Evolutionary conservation across 37 sponge, comb jelly and placozoan species (phyloP).

Genomic region (Chondrilla cf. caribensis): DNA sequence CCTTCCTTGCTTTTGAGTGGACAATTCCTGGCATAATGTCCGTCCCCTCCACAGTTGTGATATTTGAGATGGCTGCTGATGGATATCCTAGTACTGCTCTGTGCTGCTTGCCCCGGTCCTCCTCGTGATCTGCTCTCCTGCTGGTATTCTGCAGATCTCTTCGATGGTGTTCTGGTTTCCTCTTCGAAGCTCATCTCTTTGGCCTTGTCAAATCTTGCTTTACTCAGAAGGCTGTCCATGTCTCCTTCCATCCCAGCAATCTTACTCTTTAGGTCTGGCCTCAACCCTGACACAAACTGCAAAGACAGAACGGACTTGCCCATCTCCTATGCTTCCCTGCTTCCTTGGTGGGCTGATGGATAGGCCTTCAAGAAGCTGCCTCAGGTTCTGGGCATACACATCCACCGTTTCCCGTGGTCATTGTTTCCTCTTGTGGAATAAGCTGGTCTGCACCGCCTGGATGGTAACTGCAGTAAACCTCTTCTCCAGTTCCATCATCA

Average conservation of each 20-base stretch:
- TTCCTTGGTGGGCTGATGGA: not conserved
- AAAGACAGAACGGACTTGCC: not conserved
- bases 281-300: not conserved
- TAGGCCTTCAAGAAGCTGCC: constrained; percentile 40
- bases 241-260: not conserved
- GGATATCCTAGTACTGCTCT: no score
- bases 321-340: not conserved
- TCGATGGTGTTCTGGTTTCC: no score
- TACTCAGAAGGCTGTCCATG: not conserved
- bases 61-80: not conserved
- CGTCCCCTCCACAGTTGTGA: not conserved
- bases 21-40: not conserved
- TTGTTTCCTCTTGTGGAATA: constrained; percentile 45
- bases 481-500: constrained; percentile 31
- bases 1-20: not conserved
- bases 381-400: constrained; percentile 40
- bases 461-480: constrained; percentile 38
- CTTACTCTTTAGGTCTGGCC: not conserved
- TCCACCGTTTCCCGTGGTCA: constrained; percentile 33
- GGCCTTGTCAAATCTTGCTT: not conserved
- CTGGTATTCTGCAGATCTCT: not conserved
- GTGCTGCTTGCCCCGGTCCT: not conserved
- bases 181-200: no score
- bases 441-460: constrained; percentile 14
- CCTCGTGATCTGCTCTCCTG: no score